Conservation (phyloP, 1,140 invertebrate genomes). For the Drosophila bocqueti region DNA sequence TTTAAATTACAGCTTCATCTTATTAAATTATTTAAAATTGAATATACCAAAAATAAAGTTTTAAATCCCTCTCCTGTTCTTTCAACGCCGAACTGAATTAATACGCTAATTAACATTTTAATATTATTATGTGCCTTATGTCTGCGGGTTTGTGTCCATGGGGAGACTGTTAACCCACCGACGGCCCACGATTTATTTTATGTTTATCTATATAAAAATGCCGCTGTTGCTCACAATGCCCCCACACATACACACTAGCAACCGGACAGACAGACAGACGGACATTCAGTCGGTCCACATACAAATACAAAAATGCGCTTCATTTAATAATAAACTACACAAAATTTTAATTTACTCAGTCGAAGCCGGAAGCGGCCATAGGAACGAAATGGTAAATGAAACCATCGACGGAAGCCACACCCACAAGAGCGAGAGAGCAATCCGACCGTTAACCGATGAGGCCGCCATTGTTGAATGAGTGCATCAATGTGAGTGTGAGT, state of each 20-base stretch:
- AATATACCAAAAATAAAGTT: neutral
- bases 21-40: too few species aligned
- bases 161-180: slow-evolving; percentile 34
- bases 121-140: slow-evolving; percentile 72
- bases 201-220: slow-evolving; percentile 53
- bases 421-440: slow-evolving; percentile 30
- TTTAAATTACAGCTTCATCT: too few species aligned
- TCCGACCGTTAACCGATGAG: slow-evolving; percentile 2
- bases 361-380: slow-evolving; percentile 24
- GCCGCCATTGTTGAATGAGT: slow-evolving; percentile 55
- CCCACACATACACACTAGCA: slow-evolving; percentile 11
- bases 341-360: slow-evolving; percentile 83
- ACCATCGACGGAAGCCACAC: slow-evolving; percentile 48
- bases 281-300: slow-evolving; percentile 39
- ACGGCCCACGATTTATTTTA: slow-evolving; percentile 56
- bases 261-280: slow-evolving; percentile 14
- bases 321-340: slow-evolving; percentile 85
- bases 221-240: slow-evolving; percentile 30
- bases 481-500: slow-evolving; percentile 13
- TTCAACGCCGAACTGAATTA: slow-evolving; percentile 70
- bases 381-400: slow-evolving; percentile 59
- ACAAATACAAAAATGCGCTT: slow-evolving; percentile 83
- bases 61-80: neutral
- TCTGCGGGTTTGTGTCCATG: slow-evolving; percentile 7
- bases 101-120: slow-evolving; percentile 79